A percentile compares a stretch with the other conserved stretches of the same genome.
Evolutionary conservation across 2,888 invertebrate genomes (phyloP).

Genomic region (Meghimatium bilineatum): DNA sequence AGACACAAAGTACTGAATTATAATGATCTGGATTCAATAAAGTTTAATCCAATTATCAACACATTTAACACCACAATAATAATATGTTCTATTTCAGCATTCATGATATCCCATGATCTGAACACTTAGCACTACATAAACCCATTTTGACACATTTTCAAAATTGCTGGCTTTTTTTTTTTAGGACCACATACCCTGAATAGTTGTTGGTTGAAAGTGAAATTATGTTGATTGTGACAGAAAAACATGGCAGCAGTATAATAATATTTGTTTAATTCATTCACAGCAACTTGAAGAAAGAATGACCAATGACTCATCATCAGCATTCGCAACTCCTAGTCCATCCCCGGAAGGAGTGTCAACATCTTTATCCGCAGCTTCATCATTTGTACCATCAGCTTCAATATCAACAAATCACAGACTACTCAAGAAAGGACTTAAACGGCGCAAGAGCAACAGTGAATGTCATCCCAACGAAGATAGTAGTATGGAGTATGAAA

Average conservation of each 20-base stretch:
- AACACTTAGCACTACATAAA: too few species aligned
- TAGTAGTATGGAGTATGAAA: slow-evolving; percentile 11
- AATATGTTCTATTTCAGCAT: too few species aligned
- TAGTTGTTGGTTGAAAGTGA: too few species aligned
- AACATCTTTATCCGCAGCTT: slow-evolving; percentile 6
- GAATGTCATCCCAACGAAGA: not conserved
- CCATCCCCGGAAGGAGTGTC: slow-evolving; percentile 43
- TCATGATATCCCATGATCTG: too few species aligned
- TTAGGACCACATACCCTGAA: too few species aligned
- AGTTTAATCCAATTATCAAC: too few species aligned
- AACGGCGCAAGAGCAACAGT: slow-evolving; percentile 14
- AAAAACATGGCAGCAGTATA: not conserved
- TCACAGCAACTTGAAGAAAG: slow-evolving; percentile 42
- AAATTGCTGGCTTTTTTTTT: too few species aligned
- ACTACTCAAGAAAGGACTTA: slow-evolving; percentile 1
- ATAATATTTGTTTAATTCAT: not conserved
- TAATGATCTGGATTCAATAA: too few species aligned
- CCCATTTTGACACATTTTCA: too few species aligned
- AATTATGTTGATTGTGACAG: too few species aligned
- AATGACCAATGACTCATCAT: slow-evolving; percentile 46
- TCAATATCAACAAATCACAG: not conserved
- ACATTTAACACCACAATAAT: too few species aligned
- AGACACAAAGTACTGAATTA: too few species aligned
- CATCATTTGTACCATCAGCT: not conserved
- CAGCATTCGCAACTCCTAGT: slow-evolving; percentile 48